phyloP scores from a whole-genome alignment of 2,113 vertebrate genomes.

The Globicephala melas region DNA sequence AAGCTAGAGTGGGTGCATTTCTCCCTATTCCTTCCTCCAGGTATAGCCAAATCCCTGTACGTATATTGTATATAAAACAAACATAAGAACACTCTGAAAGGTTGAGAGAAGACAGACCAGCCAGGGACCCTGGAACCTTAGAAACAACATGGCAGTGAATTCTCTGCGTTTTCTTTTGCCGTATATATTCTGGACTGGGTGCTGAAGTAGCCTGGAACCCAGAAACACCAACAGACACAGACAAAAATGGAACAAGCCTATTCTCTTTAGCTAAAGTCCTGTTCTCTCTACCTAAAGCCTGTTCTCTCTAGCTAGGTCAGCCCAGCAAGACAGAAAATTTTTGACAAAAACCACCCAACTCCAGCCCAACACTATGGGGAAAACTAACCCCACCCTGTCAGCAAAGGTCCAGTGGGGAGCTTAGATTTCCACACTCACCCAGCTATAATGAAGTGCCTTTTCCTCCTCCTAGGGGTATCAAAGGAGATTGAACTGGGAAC shows the following conservation, averaged over 20 bases:
- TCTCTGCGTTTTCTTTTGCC: background rate
- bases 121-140: background rate
- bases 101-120: background rate
- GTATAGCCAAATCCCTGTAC: background rate
- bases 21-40: background rate
- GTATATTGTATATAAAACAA: background rate
- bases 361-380: background rate
- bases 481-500: background rate
- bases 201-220: background rate
- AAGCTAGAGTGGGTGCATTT: background rate
- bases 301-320: background rate
- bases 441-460: background rate
- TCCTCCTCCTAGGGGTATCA: background rate
- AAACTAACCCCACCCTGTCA: background rate
- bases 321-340: background rate
- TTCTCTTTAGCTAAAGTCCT: background rate
- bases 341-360: background rate
- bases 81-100: background rate
- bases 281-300: background rate
- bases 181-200: background rate
- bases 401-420: background rate
- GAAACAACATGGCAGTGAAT: background rate
- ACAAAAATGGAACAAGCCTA: background rate
- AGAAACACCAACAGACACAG: background rate
- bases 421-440: background rate